Evolutionary conservation across 2,888 invertebrate genomes (phyloP), one percentile per base, ranked within the genome.

Genomic region (Phania funesta): DNA sequence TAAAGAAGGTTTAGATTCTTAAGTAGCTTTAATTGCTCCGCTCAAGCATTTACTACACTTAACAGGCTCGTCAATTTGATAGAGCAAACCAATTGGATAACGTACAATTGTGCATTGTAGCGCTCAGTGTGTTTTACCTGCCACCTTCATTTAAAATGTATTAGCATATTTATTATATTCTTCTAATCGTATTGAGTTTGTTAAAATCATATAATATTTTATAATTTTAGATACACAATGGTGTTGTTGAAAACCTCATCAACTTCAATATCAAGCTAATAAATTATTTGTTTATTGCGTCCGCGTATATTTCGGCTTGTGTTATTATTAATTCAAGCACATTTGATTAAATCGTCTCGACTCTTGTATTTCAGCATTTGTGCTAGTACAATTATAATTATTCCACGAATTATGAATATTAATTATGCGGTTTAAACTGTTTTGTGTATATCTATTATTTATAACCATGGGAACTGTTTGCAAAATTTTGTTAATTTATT

Each of bases 321-420:
- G 54, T 67, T 79, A 52, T 78, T 70, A 58, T 70, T 80, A 71
- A 80, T 80, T 80, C 65, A 62, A 76, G 46, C 68, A 38, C 32
- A 71, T 78, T 71, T 80, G 60, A 80, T 76, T 76, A 71, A 76
- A 80, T 38, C 75, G 46, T 71, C 50, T 58, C 13, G 38, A 56
- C 13, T 58, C 24, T 29, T 56, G n/a, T 16, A 11, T 8, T 54
- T 11, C 38, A 60, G 48, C 26, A 13, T 54, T 65, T 70, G 16
- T 48, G 68, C 44, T 70, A 13, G 35, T 71, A 76, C 67, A 60
- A 58, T 35, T 52, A 65, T 83, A 83, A 85, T 85, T 80, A 84
- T 85, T 85, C 85, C 84, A 80, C 83, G 85, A 85, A 85, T 83
- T 84, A 85, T 85, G 84, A 84, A 85, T 85, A 85, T 84, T 84